Percentiles rank a stretch among this genome's conserved stretches.
Evolutionary conservation across 2,888 invertebrate genomes (phyloP).

Genomic region (Euproctis similis): DNA sequence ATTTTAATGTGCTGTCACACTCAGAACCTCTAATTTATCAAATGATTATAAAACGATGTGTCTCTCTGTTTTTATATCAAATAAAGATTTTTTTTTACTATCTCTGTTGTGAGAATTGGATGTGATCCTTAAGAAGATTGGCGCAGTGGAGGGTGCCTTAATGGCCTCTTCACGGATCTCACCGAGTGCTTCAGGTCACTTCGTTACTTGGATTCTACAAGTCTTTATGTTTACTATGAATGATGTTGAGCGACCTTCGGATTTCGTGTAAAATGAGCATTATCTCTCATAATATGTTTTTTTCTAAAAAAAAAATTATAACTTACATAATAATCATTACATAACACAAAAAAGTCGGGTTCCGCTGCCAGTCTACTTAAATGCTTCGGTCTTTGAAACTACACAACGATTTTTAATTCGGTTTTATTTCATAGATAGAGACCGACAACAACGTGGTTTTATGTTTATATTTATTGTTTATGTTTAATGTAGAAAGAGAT

Average conservation of each 20-base stretch:
- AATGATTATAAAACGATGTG: constrained; percentile 23
- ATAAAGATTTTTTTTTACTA: constrained; percentile 34
- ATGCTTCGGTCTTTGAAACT: no score
- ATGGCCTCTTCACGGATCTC: constrained; percentile 69
- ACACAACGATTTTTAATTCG: no score
- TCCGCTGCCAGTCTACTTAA: no score
- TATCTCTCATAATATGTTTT: no score
- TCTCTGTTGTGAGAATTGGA: constrained; percentile 51
- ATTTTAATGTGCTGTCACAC: constrained; percentile 23
- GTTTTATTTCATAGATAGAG: no score
- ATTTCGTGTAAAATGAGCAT: constrained; percentile 18
- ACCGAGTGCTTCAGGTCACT: constrained; percentile 65
- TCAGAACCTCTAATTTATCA: constrained; percentile 23
- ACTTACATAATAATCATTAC: no score
- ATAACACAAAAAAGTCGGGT: no score
- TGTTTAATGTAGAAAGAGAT: no score
- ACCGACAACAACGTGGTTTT: no score
- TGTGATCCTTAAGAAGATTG: constrained; percentile 66
- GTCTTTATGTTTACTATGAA: constrained; percentile 57
- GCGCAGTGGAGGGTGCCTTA: constrained; percentile 62
- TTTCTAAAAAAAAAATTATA: no score
- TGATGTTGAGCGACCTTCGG: constrained; percentile 45
- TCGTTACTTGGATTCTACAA: constrained; percentile 68
- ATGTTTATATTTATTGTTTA: no score
- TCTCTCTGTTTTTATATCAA: constrained; percentile 31